These are phyloP conservation scores for Agriopis leucophaearia DNA, from an alignment of 2,888 invertebrate genomes.

Conservation along the genomic window DNA sequence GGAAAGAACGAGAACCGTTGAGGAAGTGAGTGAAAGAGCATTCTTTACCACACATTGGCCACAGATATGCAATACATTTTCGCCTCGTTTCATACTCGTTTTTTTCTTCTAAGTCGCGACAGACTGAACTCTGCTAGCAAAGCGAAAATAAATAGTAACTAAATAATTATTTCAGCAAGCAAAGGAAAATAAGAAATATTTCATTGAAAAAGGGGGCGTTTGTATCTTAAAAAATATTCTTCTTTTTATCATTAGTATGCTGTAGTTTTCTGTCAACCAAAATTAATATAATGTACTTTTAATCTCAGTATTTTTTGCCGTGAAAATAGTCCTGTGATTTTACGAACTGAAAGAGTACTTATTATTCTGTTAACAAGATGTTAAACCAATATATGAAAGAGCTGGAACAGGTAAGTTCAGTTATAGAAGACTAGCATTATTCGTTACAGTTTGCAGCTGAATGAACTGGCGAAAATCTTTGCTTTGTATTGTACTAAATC, in stretches of 20 bases:
- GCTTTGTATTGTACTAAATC: no score
- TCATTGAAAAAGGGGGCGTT: neutral
- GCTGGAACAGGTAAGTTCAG: slow-evolving; percentile 90
- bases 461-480: neutral
- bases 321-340: neutral
- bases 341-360: neutral
- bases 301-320: neutral
- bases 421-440: neutral
- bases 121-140: no score
- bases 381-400: slow-evolving; percentile 96
- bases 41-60: no score
- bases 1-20: no score
- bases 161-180: no score
- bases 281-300: neutral
- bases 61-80: no score
- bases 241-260: neutral
- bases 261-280: neutral
- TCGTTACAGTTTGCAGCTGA: neutral
- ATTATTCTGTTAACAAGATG: slow-evolving; percentile 85
- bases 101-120: no score
- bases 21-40: no score
- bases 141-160: no score
- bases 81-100: no score
- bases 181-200: no score
- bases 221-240: neutral